Evolutionary conservation across 2,797 vertebrate species (phyloP).

Genomic region (Betta splendens): DNA sequence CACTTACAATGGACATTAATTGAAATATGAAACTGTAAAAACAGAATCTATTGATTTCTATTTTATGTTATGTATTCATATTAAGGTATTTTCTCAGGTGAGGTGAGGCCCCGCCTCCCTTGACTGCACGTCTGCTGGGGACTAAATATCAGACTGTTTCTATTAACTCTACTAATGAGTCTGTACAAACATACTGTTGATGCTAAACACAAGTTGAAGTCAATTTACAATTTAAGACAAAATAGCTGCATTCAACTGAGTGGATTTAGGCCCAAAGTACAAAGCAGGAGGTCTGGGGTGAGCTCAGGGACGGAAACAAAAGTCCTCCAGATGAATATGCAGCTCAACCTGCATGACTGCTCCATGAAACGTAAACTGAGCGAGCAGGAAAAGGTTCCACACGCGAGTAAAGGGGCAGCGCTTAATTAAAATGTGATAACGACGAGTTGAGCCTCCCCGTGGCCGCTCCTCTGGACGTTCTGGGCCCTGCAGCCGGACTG

Average conservation of each 20-base stretch:
- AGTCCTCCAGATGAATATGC: constrained; percentile 29
- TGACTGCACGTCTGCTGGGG: no score
- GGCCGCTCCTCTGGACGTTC: constrained; percentile 51
- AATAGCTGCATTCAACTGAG: background rate
- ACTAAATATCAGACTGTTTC: no score
- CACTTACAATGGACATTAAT: no score
- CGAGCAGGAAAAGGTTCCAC: constrained; percentile 40
- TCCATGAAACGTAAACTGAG: constrained; percentile 44
- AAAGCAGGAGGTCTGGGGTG: constrained; percentile 7
- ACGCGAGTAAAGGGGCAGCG: constrained; percentile 18
- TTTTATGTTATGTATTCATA: no score
- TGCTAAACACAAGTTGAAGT: background rate
- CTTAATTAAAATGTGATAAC: constrained; percentile 84
- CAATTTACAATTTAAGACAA: background rate
- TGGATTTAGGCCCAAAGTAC: background rate
- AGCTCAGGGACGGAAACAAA: constrained; percentile 9
- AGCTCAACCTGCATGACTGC: constrained; percentile 38
- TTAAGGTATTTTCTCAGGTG: no score
- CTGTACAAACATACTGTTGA: no score
- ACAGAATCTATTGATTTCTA: no score
- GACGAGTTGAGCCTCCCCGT: no score
- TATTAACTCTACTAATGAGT: no score
- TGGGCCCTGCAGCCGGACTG: constrained; percentile 68
- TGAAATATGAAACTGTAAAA: no score
- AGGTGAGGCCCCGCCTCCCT: no score